Evolutionary conservation across 2,888 invertebrate genomes (phyloP).

Genomic region (Lasioglossum pauxillum): DNA sequence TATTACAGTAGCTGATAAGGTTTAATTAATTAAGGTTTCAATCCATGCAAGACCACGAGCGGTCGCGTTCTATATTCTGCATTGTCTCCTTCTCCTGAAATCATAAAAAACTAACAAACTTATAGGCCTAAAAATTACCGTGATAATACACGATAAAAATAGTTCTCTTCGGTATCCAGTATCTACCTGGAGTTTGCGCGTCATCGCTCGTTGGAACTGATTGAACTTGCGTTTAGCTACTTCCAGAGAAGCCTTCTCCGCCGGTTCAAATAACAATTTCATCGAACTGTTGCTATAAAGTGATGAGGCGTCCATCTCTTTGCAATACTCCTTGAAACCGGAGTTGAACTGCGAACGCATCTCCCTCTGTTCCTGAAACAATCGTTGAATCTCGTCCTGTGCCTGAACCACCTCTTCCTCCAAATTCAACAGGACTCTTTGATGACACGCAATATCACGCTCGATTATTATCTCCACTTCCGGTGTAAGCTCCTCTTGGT

Average conservation of each 20-base stretch:
- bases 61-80: neutral
- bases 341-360: constrained; percentile 20
- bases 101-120: neutral
- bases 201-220: constrained; percentile 41
- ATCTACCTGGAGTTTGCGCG: constrained; percentile 28
- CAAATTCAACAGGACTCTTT: constrained; percentile 19
- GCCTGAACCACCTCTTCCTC: constrained; percentile 31
- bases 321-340: constrained; percentile 45
- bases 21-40: neutral
- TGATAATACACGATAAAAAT: neutral
- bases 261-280: constrained; percentile 17
- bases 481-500: neutral
- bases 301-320: neutral
- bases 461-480: constrained; percentile 20
- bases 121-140: neutral
- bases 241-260: constrained; percentile 8
- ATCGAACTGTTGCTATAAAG: constrained; percentile 20
- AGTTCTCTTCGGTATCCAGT: neutral
- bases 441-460: constrained; percentile 36
- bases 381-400: constrained; percentile 18
- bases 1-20: neutral
- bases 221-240: constrained; percentile 22
- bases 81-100: neutral
- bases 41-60: neutral
- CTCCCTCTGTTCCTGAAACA: constrained; percentile 6